These are phyloP conservation scores for Drosophila eugracilis DNA, from an alignment of 1,140 invertebrate genomes.

Conservation along the genomic window DNA sequence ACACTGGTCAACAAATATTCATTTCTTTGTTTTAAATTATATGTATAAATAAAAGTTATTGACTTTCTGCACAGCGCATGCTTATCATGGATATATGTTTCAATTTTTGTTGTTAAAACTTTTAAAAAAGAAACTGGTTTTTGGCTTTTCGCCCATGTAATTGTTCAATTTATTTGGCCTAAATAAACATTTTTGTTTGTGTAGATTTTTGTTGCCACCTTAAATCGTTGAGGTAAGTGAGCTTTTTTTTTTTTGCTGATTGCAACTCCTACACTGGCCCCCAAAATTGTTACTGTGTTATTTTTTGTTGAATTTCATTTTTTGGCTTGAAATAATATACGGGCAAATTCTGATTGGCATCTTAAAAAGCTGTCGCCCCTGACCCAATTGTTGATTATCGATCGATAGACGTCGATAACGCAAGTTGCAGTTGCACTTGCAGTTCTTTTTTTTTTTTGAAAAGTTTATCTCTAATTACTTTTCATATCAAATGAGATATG, in stretches of 20 bases:
- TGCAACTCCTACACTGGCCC: constrained; percentile 59
- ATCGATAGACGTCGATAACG: constrained; percentile 40
- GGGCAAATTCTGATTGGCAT: constrained; percentile 53
- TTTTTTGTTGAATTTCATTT: not conserved
- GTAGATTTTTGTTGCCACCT: constrained; percentile 52
- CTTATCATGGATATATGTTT: constrained; percentile 1
- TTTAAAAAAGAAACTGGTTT: not conserved
- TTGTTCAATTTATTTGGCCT: constrained; percentile 74
- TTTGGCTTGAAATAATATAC: constrained; percentile 27
- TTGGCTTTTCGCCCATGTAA: constrained; percentile 46
- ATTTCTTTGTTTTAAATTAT: not conserved
- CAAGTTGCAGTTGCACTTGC: constrained; percentile 25
- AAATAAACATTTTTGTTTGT: constrained; percentile 63
- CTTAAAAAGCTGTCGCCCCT: constrained; percentile 46
- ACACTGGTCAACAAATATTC: not conserved
- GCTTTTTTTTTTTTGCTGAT: constrained; percentile 17
- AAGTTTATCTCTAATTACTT: constrained; percentile 4
- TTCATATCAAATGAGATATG: constrained; percentile 9
- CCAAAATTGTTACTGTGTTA: constrained; percentile 19
- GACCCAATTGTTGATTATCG: constrained; percentile 59
- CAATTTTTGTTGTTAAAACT: constrained; percentile 1
- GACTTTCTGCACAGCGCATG: constrained; percentile 1
- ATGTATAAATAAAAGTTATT: not conserved
- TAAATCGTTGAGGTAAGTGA: constrained; percentile 51
- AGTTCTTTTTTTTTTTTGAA: not conserved